phyloP scores from a whole-genome alignment of 2,888 invertebrate genomes.

The Cephus sareptanus region DNA sequence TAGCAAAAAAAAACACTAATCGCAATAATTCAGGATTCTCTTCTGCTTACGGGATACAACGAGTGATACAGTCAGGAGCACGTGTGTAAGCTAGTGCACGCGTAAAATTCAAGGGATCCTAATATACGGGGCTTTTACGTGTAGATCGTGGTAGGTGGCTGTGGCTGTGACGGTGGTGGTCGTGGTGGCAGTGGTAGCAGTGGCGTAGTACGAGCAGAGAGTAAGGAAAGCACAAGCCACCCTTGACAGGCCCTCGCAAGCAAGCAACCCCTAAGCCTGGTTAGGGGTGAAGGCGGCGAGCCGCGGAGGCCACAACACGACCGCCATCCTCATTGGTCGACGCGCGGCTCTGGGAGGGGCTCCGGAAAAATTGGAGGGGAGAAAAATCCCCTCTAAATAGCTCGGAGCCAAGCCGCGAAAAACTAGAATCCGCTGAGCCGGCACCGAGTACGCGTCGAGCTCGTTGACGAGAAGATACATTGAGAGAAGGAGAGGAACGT shows the following conservation, averaged over 20 bases:
- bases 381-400: constrained; percentile 65
- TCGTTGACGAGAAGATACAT: constrained; percentile 21
- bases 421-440: constrained; percentile 65
- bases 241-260: constrained; percentile 40
- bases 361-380: constrained; percentile 64
- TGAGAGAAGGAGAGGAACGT: constrained; percentile 50
- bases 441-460: constrained; percentile 57
- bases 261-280: constrained; percentile 53
- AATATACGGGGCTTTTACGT: neutral
- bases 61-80: neutral
- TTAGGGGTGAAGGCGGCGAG: constrained; percentile 65
- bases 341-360: constrained; percentile 62
- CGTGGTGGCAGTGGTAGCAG: neutral
- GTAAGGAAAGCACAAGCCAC: constrained; percentile 38
- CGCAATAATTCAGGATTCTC: neutral
- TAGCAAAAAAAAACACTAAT: neutral
- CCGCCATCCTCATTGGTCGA: constrained; percentile 65
- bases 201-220: constrained; percentile 3
- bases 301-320: constrained; percentile 66
- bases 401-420: constrained; percentile 60
- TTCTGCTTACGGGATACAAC: neutral
- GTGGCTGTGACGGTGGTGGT: neutral
- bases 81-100: neutral
- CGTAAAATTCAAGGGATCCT: neutral
- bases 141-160: neutral